Evolutionary conservation across 2,113 vertebrate genomes (phyloP), one percentile per base, ranked within the genome.

Genomic region (Takifugu bimaculatus): DNA sequence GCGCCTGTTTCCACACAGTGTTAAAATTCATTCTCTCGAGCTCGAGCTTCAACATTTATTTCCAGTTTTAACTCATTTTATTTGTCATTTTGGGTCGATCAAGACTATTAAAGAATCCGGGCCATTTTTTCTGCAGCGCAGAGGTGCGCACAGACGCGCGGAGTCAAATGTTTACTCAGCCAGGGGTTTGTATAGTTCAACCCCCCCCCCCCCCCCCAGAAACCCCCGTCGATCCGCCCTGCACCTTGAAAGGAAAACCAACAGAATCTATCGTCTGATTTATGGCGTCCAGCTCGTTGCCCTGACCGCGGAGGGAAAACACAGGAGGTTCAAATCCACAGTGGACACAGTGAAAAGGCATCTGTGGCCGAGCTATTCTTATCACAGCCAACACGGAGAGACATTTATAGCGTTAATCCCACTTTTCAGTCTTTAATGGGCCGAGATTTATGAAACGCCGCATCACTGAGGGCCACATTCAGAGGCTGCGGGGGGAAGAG

Each of bases 321-420:
- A 90, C 7, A 29, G 52, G 79, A 71, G 47, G 78, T 77, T 75
- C 49, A 85, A 82, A 88, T 85, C 86, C 86, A 83, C 87, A 81
- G 72, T 57, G 69, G 26, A 63, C 71, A 28, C 77, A 55, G 86
- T 90, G 85, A 90, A 90, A 87, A 84, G 87, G 84, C 85, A 89
- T 87, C 81, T 91, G 88, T 91, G 85, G 88, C 74, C 68, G 78
- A 78, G 82, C 88, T 91, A 89, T 91, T 91, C 89, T 90, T 82
- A 90, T 89, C 83, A 49, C 79, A 81, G 81, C 74, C 65, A 32
- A 64, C 77, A 70, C 60, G 70, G 70, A 83, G 72, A 68, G 70
- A 77, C 70, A 65, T 83, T 87, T 87, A 83, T 82, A 69, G 75
- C 75, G 58, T 74, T 77, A 82, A 86, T 83, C 77, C 74, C 68